Percentiles rank a stretch among this genome's conserved stretches.
Conservation (phyloP, 2,797 vertebrate species). For the Neopelma chrysocephalum region DNA sequence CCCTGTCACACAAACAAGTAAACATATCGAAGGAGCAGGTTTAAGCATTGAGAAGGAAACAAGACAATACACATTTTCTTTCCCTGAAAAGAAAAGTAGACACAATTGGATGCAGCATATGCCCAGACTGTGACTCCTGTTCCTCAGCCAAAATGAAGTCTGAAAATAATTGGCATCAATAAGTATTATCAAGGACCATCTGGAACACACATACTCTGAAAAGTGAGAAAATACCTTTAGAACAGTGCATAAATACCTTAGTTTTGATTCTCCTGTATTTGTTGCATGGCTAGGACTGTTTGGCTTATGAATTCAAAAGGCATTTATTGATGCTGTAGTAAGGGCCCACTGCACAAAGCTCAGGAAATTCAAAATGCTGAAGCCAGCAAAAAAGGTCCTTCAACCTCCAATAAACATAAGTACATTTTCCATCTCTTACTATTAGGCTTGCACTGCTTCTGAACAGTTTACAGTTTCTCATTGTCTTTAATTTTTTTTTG, state of each 20-base stretch:
- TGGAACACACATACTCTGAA: background rate
- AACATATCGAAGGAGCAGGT: background rate
- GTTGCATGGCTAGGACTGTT: background rate
- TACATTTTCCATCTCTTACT: background rate
- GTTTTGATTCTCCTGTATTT: background rate
- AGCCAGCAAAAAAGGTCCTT: background rate
- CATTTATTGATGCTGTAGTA: background rate
- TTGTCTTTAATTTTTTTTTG: background rate
- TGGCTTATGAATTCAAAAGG: background rate
- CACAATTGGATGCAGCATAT: background rate
- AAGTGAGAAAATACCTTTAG: constrained; percentile 12
- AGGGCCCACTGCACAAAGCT: background rate
- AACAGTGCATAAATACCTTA: background rate
- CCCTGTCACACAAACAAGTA: background rate
- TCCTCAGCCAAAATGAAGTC: constrained; percentile 27
- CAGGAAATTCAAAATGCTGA: background rate
- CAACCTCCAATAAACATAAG: background rate
- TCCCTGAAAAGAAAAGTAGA: background rate
- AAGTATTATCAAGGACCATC: constrained; percentile 25
- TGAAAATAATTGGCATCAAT: constrained; percentile 24
- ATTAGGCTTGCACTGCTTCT: background rate
- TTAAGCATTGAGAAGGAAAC: background rate
- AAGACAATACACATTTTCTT: background rate
- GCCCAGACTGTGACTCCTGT: background rate
- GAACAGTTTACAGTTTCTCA: background rate